phyloP scores from a whole-genome alignment of 2,113 vertebrate species.

The Colaptes auratus region DNA sequence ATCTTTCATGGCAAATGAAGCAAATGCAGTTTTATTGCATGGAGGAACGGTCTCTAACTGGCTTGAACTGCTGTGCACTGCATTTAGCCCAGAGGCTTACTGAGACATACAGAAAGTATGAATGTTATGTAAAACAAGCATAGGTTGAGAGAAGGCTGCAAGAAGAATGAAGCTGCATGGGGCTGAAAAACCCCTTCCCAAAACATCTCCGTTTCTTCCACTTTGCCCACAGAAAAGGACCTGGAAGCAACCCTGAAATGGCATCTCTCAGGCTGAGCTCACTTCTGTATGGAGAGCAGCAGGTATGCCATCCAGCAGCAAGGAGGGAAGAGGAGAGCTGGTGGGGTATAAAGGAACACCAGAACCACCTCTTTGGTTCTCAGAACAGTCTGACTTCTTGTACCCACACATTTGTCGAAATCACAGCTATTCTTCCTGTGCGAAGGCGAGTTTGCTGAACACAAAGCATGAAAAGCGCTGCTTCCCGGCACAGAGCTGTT shows the following conservation, averaged over 20 bases:
- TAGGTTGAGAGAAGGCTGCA: neutral
- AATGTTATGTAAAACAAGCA: neutral
- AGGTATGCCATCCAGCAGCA: neutral
- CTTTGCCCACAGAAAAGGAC: neutral
- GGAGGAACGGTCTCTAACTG: neutral
- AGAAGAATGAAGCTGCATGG: neutral
- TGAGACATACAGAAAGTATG: neutral
- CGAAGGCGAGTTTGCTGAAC: neutral
- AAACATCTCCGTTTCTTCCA: neutral
- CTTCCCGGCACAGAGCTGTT: neutral
- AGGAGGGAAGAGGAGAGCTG: neutral
- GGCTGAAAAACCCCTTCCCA: neutral
- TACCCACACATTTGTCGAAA: neutral
- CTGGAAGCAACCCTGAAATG: neutral
- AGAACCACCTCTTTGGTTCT: neutral
- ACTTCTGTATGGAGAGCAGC: neutral
- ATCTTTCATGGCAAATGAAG: neutral
- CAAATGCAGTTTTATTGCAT: neutral
- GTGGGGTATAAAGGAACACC: neutral
- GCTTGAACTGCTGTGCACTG: neutral
- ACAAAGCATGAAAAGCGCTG: neutral
- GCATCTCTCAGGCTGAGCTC: neutral
- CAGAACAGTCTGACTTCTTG: neutral
- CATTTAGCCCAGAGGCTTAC: neutral
- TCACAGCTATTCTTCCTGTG: neutral